A percentile compares a stretch with the other conserved stretches of the same genome.
Conservation (phyloP, 2,888 invertebrate species). For the Tipula lateralis region DNA sequence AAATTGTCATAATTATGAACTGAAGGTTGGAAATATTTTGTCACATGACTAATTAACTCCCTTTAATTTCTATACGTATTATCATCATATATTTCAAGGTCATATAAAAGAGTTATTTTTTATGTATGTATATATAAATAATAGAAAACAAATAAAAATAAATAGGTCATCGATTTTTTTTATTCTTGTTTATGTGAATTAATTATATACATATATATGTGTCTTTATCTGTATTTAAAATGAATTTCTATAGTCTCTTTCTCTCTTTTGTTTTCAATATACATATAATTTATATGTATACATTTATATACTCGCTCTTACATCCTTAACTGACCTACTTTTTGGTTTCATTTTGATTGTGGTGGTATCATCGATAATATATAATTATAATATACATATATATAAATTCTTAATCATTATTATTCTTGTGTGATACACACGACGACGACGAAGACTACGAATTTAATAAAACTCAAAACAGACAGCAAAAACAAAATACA, state of each 20-base stretch:
- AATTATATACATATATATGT: neutral
- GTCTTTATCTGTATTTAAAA: neutral
- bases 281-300: neutral
- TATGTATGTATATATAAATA: neutral
- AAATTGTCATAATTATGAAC: neutral
- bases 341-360: neutral
- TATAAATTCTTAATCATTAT: slow-evolving; percentile 11
- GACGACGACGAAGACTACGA: neutral
- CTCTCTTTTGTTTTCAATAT: neutral
- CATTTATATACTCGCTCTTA: neutral
- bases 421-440: neutral
- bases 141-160: slow-evolving; percentile 12
- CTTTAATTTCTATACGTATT: neutral
- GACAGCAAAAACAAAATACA: slow-evolving; percentile 28
- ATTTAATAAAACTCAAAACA: neutral
- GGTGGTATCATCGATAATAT: neutral
- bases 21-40: slow-evolving; percentile 1
- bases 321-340: slow-evolving; percentile 21
- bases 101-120: neutral
- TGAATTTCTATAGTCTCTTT: neutral
- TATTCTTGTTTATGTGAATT: neutral
- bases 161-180: slow-evolving; percentile 27
- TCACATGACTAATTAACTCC: slow-evolving; percentile 20
- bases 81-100: slow-evolving; percentile 13
- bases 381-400: too few species aligned